Evolutionary conservation across 2,113 vertebrate genomes (phyloP).

Genomic region (Physeter macrocephalus): DNA sequence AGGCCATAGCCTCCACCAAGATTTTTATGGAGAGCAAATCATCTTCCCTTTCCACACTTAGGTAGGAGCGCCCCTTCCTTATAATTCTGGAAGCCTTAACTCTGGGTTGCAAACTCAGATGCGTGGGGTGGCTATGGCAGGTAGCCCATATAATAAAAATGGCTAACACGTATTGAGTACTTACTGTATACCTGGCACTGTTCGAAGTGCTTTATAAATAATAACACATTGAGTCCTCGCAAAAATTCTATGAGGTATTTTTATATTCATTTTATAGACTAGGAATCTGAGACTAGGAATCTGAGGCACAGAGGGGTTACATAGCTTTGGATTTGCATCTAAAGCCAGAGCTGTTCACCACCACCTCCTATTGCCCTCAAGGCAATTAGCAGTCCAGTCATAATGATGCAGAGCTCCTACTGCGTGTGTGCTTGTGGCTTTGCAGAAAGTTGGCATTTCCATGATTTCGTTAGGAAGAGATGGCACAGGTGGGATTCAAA

Average conservation of each 20-base stretch:
- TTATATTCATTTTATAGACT: background rate
- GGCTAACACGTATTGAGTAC: background rate
- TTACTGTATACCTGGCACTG: background rate
- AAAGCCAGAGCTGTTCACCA: background rate
- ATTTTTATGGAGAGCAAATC: background rate
- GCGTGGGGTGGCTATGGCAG: background rate
- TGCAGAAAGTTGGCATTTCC: background rate
- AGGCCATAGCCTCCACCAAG: background rate
- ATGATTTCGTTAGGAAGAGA: background rate
- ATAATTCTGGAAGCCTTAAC: background rate
- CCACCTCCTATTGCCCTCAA: background rate
- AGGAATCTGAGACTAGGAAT: background rate
- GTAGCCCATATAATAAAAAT: background rate
- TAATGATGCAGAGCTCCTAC: background rate
- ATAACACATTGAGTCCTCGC: background rate
- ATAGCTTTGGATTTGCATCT: background rate
- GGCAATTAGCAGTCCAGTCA: background rate
- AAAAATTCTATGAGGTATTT: background rate
- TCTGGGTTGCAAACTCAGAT: background rate
- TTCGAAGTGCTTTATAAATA: background rate
- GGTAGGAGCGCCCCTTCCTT: background rate
- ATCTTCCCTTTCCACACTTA: background rate
- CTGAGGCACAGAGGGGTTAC: background rate
- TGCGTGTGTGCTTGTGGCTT: background rate
- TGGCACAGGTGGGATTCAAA: background rate